These are phyloP conservation scores for Xenops minutus DNA, from an alignment of 2,797 vertebrate species.

Conservation along the genomic window DNA sequence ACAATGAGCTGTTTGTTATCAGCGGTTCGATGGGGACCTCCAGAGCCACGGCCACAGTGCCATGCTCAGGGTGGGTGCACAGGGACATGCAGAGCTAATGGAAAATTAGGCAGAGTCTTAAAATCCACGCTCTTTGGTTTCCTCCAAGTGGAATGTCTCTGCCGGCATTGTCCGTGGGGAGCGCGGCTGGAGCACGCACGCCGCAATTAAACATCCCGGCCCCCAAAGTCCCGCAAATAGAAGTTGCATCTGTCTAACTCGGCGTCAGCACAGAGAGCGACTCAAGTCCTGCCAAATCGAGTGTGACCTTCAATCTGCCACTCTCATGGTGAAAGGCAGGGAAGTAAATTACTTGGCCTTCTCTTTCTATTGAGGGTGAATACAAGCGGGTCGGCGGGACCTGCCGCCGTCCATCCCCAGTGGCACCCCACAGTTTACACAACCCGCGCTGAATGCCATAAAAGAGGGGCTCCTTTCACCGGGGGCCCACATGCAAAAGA, in stretches of 20 bases:
- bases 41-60: neutral
- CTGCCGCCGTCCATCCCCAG: slow-evolving; percentile 74
- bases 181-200: neutral
- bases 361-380: slow-evolving; percentile 74
- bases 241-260: slow-evolving; percentile 69
- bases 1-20: slow-evolving; percentile 32
- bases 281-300: slow-evolving; percentile 63
- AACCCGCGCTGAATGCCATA: slow-evolving; percentile 75
- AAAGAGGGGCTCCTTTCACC: slow-evolving; percentile 78
- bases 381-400: slow-evolving; percentile 69
- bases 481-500: slow-evolving; percentile 74
- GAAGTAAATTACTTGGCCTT: slow-evolving; percentile 70
- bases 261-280: slow-evolving; percentile 47
- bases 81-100: accelerated
- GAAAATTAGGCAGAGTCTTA: accelerated
- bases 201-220: slow-evolving; percentile 10
- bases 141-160: accelerated
- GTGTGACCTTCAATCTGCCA: slow-evolving; percentile 83
- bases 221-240: neutral
- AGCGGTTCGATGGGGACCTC: neutral
- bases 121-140: accelerated
- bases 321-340: slow-evolving; percentile 72
- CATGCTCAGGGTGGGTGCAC: accelerated
- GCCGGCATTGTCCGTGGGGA: accelerated
- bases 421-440: slow-evolving; percentile 79